Base-by-base conservation (phyloP, 2,888 invertebrate genomes). In the Chrysopilus asiliformis region DNA sequence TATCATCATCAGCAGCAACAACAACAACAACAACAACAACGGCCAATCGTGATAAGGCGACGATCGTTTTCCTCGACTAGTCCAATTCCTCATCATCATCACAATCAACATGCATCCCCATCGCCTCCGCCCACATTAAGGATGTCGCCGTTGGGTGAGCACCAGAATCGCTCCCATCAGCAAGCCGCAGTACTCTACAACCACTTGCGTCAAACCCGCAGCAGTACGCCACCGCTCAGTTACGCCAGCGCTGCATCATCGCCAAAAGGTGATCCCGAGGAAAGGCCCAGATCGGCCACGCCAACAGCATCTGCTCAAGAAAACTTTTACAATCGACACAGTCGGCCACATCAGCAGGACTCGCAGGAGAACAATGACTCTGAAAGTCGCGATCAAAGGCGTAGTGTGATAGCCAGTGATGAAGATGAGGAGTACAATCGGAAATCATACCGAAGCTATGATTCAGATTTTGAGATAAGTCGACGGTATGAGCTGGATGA, bases 191-290 rank as follows among this genome's bases (percentile, higher is more conserved):
- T 29, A 45, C 50, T 47, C 36, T 49, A 47, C 34, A 47, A 48
- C 32, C 53, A 55, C 34, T 30, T 49, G 32, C 51, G 53, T 26
- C 49, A 52, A n/a, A n/a, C n/a, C n/a, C n/a, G n/a, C n/a, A n/a
- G n/a, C n/a, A n/a, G n/a, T n/a, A n/a, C n/a, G n/a, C 24, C 30
- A 45, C 46, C 43, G 47, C 49, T 48, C 38, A 49, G 47, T 15
- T 49, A 49, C 36, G 46, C 46, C 47, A 48, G 15, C 31, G 9
- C 9, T 10, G 19, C 34, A 20, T 18, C 38, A 26, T 24, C 19
- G 2, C 34, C 38, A 2, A 36, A n/a, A n/a, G n/a, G n/a, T n/a
- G n/a, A n/a, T n/a, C n/a, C n/a, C n/a, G n/a, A n/a, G n/a, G n/a
- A n/a, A n/a, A n/a, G n/a, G n/a, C 2, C 43, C 35, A 14, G 26